Conservation (phyloP, 2,113 vertebrate species). For the Chitala chitala region DNA sequence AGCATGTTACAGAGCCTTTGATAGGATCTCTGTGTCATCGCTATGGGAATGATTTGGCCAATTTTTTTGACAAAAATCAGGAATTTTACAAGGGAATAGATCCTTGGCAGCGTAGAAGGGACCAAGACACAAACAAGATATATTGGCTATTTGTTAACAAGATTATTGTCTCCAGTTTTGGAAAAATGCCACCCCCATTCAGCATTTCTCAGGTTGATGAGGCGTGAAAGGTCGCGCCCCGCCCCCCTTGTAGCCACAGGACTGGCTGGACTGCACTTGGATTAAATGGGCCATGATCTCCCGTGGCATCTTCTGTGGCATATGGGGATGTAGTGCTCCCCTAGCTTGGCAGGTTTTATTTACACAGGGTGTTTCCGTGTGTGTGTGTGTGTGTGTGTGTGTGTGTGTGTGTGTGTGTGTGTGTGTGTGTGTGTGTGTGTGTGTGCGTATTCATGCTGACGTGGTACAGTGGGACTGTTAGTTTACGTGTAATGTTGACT, state of each 20-base stretch:
- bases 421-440: no score
- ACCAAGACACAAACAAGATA: background rate
- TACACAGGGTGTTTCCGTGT: no score
- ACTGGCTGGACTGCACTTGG: background rate
- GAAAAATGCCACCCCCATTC: background rate
- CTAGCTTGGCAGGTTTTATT: no score
- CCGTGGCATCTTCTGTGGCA: background rate
- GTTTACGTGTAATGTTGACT: no score
- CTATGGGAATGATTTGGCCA: no score
- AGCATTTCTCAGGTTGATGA: background rate
- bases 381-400: no score
- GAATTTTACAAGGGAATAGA: background rate
- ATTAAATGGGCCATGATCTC: constrained; percentile 8
- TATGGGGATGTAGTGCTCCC: background rate
- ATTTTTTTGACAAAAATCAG: no score
- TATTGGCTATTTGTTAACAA: background rate
- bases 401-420: no score
- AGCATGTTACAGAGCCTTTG: no score
- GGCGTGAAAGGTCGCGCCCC: background rate
- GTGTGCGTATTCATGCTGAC: no score
- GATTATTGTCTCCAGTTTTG: background rate
- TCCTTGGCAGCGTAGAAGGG: background rate
- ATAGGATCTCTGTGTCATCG: no score
- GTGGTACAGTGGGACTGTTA: no score
- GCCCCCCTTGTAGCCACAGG: background rate